A percentile compares a stretch with the other conserved stretches of the same genome.
phyloP scores from a whole-genome alignment of 2,113 vertebrate genomes.

The Gambusia holbrooki region DNA sequence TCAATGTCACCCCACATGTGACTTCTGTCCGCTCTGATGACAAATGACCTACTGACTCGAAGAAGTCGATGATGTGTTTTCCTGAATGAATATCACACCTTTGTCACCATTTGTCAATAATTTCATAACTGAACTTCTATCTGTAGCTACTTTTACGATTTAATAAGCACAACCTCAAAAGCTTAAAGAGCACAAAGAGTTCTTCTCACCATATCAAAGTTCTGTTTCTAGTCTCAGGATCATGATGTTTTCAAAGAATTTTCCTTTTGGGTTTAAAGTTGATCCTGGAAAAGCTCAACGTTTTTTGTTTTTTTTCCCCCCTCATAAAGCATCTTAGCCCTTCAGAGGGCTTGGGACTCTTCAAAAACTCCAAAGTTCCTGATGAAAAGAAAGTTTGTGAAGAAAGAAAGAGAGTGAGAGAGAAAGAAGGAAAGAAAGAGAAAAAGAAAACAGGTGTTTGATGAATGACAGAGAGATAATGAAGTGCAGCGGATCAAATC shows the following conservation, averaged over 20 bases:
- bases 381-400: background rate
- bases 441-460: background rate
- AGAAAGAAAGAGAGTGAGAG: background rate
- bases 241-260: background rate
- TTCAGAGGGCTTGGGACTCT: background rate
- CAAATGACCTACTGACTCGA: too few relatives aligned
- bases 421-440: background rate
- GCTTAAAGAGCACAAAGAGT: background rate
- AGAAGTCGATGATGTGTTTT: too few relatives aligned
- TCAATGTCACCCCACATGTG: too few relatives aligned
- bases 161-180: background rate
- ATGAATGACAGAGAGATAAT: constrained; percentile 12
- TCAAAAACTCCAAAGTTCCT: background rate
- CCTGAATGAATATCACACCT: too few relatives aligned
- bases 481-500: constrained; percentile 1
- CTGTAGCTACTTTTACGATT: background rate
- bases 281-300: background rate
- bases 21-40: too few relatives aligned
- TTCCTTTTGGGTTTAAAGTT: background rate
- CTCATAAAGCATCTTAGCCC: background rate
- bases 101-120: too few relatives aligned
- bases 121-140: background rate
- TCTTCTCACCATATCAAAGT: background rate
- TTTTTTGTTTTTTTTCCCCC: background rate
- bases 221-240: background rate